Base-by-base conservation (phyloP, 2,113 vertebrate genomes). In the Okapia johnstoni region DNA sequence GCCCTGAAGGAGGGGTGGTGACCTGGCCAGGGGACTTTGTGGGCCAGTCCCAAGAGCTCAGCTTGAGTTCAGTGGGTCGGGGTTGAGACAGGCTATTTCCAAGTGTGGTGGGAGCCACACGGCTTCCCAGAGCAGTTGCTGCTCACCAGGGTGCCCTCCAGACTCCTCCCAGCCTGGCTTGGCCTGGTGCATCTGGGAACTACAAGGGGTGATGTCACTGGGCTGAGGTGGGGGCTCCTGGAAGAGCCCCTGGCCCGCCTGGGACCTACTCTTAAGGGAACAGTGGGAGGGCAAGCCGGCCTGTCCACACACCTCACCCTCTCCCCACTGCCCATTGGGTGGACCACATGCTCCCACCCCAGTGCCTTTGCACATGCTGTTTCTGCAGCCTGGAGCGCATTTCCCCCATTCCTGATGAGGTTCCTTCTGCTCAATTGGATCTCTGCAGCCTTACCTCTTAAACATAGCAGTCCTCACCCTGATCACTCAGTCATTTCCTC, bases 51-150 rank as follows among this genome's bases (percentile, higher is more conserved):
- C 0, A 12, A 36, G 76, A 40, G 57, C 13, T 83, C 36, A 79
- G 63, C 26, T 54, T 55, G 16, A 50, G 58, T 10, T 21, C 25
- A 48, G 7, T 3, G 70, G 23, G 26, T 58, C 9, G 0, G 43
- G 30, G 12, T 19, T 3, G 6, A 46, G 43, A 40, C 3, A 54
- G 55, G 23, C 14, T 63, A 36, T 15, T 58, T 43, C 57, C 43
- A 30, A 76, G 28, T 0, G 0, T 81, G 80, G 10, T 3, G 4
- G 61, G 28, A 43, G 10, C 55, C 9, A 21, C 23, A 2, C 2
- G 21, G 70, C 46, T 76, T 83, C 40, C 73, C n/a, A 40, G 36
- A 83, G 33, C 21, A 15, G 36, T 40, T 25, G 7, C 17, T 10
- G 13, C 40, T 52, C 2, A 5, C 58, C 23, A 30, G n/a, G 52